phyloP scores from a whole-genome alignment of 2,888 invertebrate genomes.

The Ecdyonurus torrentis region DNA sequence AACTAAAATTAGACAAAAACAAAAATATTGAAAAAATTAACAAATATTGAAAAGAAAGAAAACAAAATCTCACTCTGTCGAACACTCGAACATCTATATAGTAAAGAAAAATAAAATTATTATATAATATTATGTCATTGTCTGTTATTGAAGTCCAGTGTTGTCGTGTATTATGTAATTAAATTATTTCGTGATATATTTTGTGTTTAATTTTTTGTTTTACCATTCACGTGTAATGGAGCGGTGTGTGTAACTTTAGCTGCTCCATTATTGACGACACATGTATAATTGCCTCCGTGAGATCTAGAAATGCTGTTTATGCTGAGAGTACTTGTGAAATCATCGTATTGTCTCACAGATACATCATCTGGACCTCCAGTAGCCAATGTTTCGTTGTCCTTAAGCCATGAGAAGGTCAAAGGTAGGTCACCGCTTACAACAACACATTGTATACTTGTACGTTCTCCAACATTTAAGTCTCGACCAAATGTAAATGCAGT shows the following conservation, averaged over 20 bases:
- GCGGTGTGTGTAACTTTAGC: slow-evolving; percentile 39
- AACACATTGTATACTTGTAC: slow-evolving; percentile 40
- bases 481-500: slow-evolving; percentile 47
- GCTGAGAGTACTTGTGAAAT: slow-evolving; percentile 40
- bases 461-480: slow-evolving; percentile 40
- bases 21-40: slow-evolving; percentile 9
- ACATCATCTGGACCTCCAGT: slow-evolving; percentile 22
- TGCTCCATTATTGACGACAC: slow-evolving; percentile 39
- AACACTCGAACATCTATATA: background rate
- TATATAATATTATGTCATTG: background rate
- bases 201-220: too few relatives aligned
- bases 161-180: background rate
- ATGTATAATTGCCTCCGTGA: slow-evolving; percentile 41
- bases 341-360: slow-evolving; percentile 39
- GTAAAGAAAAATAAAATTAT: background rate
- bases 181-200: background rate
- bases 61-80: slow-evolving; percentile 2
- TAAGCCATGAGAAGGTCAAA: slow-evolving; percentile 42
- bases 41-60: slow-evolving; percentile 8
- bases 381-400: slow-evolving; percentile 29
- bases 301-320: slow-evolving; percentile 37
- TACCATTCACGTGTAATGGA: slow-evolving; percentile 40
- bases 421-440: slow-evolving; percentile 45
- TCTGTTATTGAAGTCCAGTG: background rate
- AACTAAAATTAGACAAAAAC: slow-evolving; percentile 15